Percentiles rank a stretch among this genome's conserved stretches.
These are phyloP conservation scores for Accipiter cooperii DNA, from an alignment of 2,113 vertebrate genomes.

Conservation along the genomic window DNA sequence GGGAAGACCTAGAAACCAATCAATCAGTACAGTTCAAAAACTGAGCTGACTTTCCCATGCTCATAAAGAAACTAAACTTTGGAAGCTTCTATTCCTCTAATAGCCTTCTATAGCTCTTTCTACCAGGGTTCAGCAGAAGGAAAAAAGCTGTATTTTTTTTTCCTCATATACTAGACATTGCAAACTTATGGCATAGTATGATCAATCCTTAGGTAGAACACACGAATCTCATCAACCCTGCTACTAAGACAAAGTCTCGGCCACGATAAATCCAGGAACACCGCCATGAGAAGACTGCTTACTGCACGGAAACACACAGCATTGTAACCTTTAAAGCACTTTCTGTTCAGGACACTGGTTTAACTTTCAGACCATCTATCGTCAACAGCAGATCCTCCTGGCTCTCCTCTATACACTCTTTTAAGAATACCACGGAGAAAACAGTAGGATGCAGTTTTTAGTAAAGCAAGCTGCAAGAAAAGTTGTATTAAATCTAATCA, in stretches of 20 bases:
- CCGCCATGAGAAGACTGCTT: neutral
- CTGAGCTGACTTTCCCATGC: neutral
- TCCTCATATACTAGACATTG: neutral
- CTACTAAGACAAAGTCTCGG: neutral
- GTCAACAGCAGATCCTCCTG: neutral
- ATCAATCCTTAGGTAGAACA: neutral
- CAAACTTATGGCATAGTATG: neutral
- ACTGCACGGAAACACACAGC: neutral
- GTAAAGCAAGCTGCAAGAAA: neutral
- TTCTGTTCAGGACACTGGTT: neutral
- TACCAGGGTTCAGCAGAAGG: neutral
- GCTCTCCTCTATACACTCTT: neutral
- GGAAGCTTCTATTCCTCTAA: neutral
- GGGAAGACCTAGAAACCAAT: neutral
- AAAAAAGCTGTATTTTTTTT: neutral
- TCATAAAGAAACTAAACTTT: neutral
- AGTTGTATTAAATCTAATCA: conserved; percentile 32
- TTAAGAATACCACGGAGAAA: neutral
- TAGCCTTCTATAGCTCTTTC: neutral
- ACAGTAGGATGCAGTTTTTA: neutral
- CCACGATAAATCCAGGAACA: neutral
- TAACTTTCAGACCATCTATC: neutral
- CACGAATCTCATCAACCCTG: neutral
- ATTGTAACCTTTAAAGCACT: neutral
- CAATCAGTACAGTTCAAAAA: neutral